Conservation (phyloP, 1,140 invertebrate species). For the Penaeus chinensis region DNA sequence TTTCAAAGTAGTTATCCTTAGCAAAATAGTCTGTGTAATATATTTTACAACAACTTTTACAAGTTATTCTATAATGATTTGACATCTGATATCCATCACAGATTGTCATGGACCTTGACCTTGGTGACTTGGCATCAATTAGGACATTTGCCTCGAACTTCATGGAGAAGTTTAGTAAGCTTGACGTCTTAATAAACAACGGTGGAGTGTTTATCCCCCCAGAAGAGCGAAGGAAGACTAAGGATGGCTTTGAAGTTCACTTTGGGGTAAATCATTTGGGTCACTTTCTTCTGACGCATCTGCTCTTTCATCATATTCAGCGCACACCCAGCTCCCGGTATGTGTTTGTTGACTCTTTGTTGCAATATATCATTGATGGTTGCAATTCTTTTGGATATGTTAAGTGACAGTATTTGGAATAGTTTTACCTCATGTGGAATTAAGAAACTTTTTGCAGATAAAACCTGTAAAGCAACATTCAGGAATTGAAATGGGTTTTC, state of each 20-base stretch:
- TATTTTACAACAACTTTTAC: too few species aligned
- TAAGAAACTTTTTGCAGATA: background rate
- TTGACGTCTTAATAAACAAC: constrained; percentile 91
- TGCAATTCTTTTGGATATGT: background rate
- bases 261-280: constrained; percentile 93
- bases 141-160: constrained; percentile 67
- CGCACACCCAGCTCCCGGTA: constrained; percentile 45
- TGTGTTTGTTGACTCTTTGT: background rate
- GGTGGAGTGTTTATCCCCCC: constrained; percentile 79
- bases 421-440: background rate
- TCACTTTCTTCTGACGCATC: constrained; percentile 89
- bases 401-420: background rate
- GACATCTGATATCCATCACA: background rate
- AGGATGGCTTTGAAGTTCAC: constrained; percentile 84
- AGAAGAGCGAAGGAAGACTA: constrained; percentile 66
- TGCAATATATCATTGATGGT: background rate
- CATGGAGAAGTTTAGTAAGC: constrained; percentile 66
- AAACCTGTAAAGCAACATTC: background rate
- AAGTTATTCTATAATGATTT: too few species aligned
- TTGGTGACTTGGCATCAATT: constrained; percentile 68
- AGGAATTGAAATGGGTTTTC: background rate
- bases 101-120: constrained; percentile 67
- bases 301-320: constrained; percentile 73
- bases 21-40: too few species aligned
- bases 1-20: too few species aligned